These are phyloP conservation scores for Gymnoscopelus microlampas DNA, from an alignment of 2,797 vertebrate species.

Conservation along the genomic window DNA sequence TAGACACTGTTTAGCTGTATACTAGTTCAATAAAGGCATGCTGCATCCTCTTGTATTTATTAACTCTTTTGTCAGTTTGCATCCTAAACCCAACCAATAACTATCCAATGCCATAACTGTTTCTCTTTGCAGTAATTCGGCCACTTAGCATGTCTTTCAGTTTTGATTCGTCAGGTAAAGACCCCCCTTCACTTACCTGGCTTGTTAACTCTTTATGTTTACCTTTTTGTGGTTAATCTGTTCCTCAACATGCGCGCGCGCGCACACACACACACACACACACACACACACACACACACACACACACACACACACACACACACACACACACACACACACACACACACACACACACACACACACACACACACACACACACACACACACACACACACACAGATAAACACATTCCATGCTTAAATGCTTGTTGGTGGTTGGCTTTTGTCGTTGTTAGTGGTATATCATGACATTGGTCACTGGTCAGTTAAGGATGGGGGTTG, in stretches of 20 bases:
- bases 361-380: slow-evolving; percentile 10
- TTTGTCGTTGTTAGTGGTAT: slow-evolving; percentile 41
- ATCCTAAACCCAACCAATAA: slow-evolving; percentile 53
- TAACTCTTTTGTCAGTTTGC: slow-evolving; percentile 35
- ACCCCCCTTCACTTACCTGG: slow-evolving; percentile 79
- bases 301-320: slow-evolving; percentile 1
- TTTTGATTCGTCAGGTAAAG: slow-evolving; percentile 99
- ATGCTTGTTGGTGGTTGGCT: slow-evolving; percentile 63
- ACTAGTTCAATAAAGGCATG: slow-evolving; percentile 21
- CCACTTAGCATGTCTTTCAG: slow-evolving; percentile 99
- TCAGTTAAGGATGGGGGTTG: slow-evolving; percentile 35
- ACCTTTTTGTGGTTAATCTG: slow-evolving; percentile 66
- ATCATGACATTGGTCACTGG: slow-evolving; percentile 52
- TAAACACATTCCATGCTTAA: slow-evolving; percentile 79
- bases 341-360: neutral
- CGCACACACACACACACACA: slow-evolving; percentile 22
- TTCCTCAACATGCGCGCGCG: slow-evolving; percentile 52
- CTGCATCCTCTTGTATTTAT: slow-evolving; percentile 21
- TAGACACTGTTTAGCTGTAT: slow-evolving; percentile 1
- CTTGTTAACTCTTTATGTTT: slow-evolving; percentile 54
- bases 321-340: neutral
- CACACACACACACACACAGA: slow-evolving; percentile 32
- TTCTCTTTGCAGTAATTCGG: slow-evolving; percentile 92
- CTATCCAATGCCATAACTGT: slow-evolving; percentile 73
- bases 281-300: slow-evolving; percentile 47